These are phyloP conservation scores for Nymphalis urticae DNA, from an alignment of 2,888 invertebrate genomes.

Conservation along the genomic window DNA sequence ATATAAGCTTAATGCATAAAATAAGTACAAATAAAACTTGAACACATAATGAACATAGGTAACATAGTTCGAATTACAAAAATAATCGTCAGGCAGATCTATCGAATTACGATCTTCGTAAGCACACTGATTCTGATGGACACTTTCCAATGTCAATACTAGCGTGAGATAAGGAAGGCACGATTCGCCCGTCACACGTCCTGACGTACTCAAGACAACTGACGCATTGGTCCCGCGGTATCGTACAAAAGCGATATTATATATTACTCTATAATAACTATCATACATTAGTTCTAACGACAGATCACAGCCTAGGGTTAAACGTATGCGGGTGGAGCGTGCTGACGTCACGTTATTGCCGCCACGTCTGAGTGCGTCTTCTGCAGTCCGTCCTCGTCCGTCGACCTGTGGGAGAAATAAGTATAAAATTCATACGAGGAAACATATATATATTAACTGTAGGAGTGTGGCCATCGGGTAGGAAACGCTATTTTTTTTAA, in stretches of 20 bases:
- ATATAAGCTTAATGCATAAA: conserved; percentile 2
- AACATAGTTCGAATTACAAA: neutral
- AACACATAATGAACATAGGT: conserved; percentile 16
- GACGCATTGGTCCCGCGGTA: conserved; percentile 50
- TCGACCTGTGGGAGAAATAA: conserved; percentile 52
- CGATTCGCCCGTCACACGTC: conserved; percentile 5
- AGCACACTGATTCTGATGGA: neutral
- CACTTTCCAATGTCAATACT: neutral
- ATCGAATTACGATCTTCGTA: conserved; percentile 4
- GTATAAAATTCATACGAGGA: neutral
- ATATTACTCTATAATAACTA: conserved; percentile 42
- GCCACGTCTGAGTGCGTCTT: conserved; percentile 64
- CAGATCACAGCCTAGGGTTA: conserved; percentile 79
- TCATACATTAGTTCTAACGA: conserved; percentile 62
- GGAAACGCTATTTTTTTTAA: too few species aligned
- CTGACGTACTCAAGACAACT: conserved; percentile 26
- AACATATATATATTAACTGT: neutral
- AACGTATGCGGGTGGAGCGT: conserved; percentile 44
- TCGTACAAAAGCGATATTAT: conserved; percentile 58
- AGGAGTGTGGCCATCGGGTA: too few species aligned
- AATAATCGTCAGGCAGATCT: conserved; percentile 22
- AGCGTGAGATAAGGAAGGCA: conserved; percentile 27
- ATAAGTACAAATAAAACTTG: conserved; percentile 22
- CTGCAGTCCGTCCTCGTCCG: conserved; percentile 71
- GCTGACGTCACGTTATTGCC: conserved; percentile 67